Base-by-base conservation (phyloP, 2,888 invertebrate genomes). In the Cremastobaeus sp. region DNA sequence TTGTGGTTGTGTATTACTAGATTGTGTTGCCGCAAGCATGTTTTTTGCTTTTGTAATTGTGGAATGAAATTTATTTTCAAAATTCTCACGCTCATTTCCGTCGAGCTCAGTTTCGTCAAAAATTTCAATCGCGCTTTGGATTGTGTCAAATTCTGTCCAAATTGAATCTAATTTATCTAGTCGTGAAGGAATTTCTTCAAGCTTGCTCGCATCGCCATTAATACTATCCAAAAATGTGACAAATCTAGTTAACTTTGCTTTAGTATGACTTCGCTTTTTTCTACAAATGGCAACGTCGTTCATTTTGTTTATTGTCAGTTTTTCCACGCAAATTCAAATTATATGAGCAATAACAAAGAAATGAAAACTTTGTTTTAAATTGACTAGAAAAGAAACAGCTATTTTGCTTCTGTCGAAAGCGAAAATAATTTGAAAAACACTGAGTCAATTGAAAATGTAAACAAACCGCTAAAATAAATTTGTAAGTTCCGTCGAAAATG, bases 261-360 rank as follows among this genome's bases (percentile, higher is more conserved):
- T 50, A 21, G 25, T 37, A n/a, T 37, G 54, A 11, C 50, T 50
- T 18, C 50, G 50, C 35, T 34, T 50, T 50, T 50, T 50, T n/a
- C n/a, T n/a, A n/a, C n/a, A n/a, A n/a, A n/a, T n/a, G n/a, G n/a
- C n/a, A n/a, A n/a, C n/a, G n/a, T n/a, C n/a, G n/a, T n/a, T n/a
- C n/a, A n/a, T n/a, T n/a, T n/a, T n/a, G n/a, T n/a, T n/a, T n/a
- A n/a, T n/a, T n/a, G n/a, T n/a, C n/a, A n/a, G n/a, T n/a, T n/a
- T n/a, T n/a, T n/a, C n/a, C n/a, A n/a, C n/a, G n/a, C n/a, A n/a
- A n/a, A n/a, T n/a, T n/a, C n/a, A n/a, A n/a, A n/a, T n/a, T n/a
- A n/a, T n/a, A n/a, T n/a, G n/a, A n/a, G n/a, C n/a, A n/a, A n/a
- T n/a, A n/a, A n/a, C n/a, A n/a, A n/a, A n/a, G n/a, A n/a, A n/a